Percentiles rank a stretch among this genome's conserved stretches.
phyloP scores from a whole-genome alignment of 2,113 vertebrate species.

The Galeopterus variegatus region DNA sequence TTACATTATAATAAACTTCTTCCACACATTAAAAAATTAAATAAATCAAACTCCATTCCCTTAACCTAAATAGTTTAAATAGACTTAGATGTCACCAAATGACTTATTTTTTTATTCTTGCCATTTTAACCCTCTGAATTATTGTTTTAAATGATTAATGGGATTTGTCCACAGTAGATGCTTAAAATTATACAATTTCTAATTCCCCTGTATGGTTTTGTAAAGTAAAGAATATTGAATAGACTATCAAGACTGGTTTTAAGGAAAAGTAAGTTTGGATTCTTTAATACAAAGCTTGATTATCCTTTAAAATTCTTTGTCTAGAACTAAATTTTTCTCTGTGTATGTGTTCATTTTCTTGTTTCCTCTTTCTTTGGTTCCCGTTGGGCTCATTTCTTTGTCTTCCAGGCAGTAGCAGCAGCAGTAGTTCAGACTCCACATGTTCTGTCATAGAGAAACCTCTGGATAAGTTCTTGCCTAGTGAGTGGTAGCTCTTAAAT shows the following conservation, averaged over 20 bases:
- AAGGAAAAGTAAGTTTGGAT: slow-evolving; percentile 66
- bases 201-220: neutral
- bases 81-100: slow-evolving; percentile 41
- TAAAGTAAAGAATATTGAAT: slow-evolving; percentile 24
- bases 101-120: slow-evolving; percentile 33
- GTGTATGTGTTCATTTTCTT: slow-evolving; percentile 86
- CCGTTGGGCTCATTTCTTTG: slow-evolving; percentile 90
- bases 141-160: slow-evolving; percentile 17
- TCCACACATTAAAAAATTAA: neutral
- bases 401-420: slow-evolving; percentile 95
- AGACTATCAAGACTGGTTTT: slow-evolving; percentile 62
- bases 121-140: slow-evolving; percentile 33
- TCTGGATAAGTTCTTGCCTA: slow-evolving; percentile 94
- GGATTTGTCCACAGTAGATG: neutral
- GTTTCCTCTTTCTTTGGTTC: slow-evolving; percentile 84
- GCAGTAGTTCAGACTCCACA: slow-evolving; percentile 94
- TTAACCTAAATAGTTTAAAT: neutral
- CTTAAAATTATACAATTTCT: slow-evolving; percentile 32
- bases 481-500: slow-evolving; percentile 94
- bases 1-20: neutral
- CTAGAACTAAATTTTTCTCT: slow-evolving; percentile 85
- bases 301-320: slow-evolving; percentile 74
- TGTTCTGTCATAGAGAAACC: slow-evolving; percentile 93
- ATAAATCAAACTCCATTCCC: no score
- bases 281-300: slow-evolving; percentile 64